These are phyloP conservation scores for Thripadectes ignobilis DNA, from an alignment of 2,797 vertebrate species.

Conservation along the genomic window DNA sequence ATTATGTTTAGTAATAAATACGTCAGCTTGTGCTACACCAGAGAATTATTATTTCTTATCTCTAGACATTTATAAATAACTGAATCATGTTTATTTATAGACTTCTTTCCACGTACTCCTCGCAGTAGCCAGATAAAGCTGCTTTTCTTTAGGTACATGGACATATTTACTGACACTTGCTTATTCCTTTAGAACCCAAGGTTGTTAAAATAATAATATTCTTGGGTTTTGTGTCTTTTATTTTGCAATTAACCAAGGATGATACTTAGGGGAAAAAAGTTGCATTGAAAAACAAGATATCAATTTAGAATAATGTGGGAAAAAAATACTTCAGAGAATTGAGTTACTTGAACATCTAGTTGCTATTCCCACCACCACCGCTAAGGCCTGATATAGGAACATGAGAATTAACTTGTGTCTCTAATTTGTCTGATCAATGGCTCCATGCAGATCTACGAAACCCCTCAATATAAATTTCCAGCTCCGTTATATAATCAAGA, in stretches of 20 bases:
- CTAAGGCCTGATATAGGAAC: neutral
- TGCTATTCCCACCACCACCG: neutral
- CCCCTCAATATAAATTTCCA: neutral
- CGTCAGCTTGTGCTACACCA: neutral
- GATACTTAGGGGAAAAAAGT: neutral
- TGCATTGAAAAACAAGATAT: neutral
- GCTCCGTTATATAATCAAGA: neutral
- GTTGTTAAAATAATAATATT: neutral
- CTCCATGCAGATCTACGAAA: neutral
- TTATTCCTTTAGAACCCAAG: neutral
- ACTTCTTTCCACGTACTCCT: neutral
- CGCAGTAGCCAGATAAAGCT: neutral
- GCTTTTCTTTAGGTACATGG: neutral
- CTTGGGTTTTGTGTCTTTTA: neutral
- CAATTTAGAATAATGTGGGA: neutral
- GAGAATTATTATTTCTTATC: conserved; percentile 25
- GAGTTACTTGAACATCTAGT: neutral
- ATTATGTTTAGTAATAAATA: conserved; percentile 54
- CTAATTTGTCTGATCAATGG: neutral
- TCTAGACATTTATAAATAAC: conserved; percentile 29
- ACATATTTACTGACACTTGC: neutral
- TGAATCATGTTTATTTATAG: conserved; percentile 45
- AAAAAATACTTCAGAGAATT: neutral
- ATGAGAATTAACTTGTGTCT: neutral
- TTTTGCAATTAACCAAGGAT: neutral